Base-by-base conservation (phyloP, 2,888 invertebrate species). In the Pristionchus fissidentatus region DNA sequence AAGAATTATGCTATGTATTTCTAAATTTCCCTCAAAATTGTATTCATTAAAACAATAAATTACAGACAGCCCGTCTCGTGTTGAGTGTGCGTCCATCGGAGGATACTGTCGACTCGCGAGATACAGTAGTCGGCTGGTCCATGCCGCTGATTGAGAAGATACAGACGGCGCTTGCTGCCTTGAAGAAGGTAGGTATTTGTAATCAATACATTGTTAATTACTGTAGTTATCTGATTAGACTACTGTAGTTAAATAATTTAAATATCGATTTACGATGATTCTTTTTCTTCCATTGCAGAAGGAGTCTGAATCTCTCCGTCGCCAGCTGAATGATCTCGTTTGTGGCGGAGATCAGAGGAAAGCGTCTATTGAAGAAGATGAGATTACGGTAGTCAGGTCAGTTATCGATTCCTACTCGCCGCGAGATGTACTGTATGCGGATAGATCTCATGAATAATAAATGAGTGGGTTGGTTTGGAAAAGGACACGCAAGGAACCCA, bases 71-170 rank as follows among this genome's bases (percentile, higher is more conserved):
- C 43, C 80, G 80, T 35, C 80, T 80, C 29, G 80, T 80, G 7
- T 60, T 80, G 41, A 49, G 49, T 15, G 60, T 60, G 41, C 35
- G 55, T 32, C 78, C 78, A 4, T 22, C 78, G 22, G 38, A 41
- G 38, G 38, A n/a, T 66, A 35, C 66, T 13, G 66, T 66, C 22
- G 66, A 10, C 66, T 43, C 22, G 8, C 35, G 75, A 38, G 75
- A 75, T 49, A 49, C 46, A 38, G 75, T 46, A 43, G 75, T 19
- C 8, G 75, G 75, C 8, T 80, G 80, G 80, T 29, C 41, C 29
- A 80, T 80, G 80, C 60, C 80, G 41, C 41, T 80, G 41, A 80
- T 80, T 29, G 80, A 80, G 43, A 57, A 49, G 60, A 80, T 80
- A 15, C 32, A 41, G 29, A 43, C 46, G 46, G 80, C 80, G 8